phyloP scores from a whole-genome alignment of 2,888 invertebrate genomes.

The Erannis defoliaria region DNA sequence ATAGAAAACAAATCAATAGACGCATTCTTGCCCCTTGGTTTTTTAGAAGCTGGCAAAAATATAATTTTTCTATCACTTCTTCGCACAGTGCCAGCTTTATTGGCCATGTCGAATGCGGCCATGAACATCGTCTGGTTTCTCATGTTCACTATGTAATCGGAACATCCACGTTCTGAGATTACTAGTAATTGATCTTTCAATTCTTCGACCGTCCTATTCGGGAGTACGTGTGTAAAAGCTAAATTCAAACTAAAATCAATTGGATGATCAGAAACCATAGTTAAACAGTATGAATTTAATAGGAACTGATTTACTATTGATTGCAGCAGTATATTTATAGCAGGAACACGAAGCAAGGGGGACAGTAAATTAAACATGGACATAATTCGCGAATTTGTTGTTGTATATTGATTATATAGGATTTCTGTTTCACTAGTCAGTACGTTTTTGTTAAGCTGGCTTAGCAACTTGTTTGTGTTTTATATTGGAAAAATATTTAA shows the following conservation, averaged over 20 bases:
- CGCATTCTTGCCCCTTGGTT: constrained; percentile 37
- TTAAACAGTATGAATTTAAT: constrained; percentile 66
- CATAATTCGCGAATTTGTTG: constrained; percentile 24
- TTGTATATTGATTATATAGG: neutral
- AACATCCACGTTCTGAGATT: constrained; percentile 78
- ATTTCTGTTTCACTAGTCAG: neutral
- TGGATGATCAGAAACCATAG: constrained; percentile 64
- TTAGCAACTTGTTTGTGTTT: neutral
- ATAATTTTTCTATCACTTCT: constrained; percentile 79
- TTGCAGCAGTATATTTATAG: constrained; percentile 69
- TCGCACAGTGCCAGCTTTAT: constrained; percentile 69
- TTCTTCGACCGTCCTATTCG: constrained; percentile 49
- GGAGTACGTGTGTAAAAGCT: constrained; percentile 57
- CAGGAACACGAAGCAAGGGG: constrained; percentile 33
- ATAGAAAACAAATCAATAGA: constrained; percentile 61
- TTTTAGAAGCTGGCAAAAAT: constrained; percentile 62
- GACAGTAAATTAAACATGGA: constrained; percentile 31
- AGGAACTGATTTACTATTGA: constrained; percentile 65
- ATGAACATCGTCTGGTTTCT: constrained; percentile 70
- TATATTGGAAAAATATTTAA: neutral
- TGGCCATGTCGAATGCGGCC: constrained; percentile 68
- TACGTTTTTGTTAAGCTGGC: neutral
- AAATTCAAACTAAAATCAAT: constrained; percentile 51
- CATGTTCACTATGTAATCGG: constrained; percentile 76
- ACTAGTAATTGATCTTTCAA: constrained; percentile 59